Evolutionary conservation across 2,113 vertebrate species (phyloP).

Genomic region (Ancistrus triradiatus): DNA sequence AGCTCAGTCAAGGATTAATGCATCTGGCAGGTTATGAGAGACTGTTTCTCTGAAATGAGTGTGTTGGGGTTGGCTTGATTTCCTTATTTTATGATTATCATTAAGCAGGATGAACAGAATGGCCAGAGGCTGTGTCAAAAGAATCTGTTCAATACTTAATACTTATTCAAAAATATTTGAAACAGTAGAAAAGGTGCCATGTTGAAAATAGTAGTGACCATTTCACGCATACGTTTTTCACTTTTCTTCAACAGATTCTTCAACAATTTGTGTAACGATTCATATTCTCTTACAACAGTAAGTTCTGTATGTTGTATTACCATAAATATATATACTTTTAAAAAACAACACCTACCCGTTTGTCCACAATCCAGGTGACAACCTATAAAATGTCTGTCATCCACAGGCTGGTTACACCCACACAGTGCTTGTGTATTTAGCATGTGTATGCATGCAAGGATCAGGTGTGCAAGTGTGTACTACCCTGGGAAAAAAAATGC

Average conservation of each 20-base stretch:
- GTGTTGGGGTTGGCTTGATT: neutral
- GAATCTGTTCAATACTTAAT: too few relatives aligned
- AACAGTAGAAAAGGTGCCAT: too few relatives aligned
- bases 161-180: too few relatives aligned
- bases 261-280: too few relatives aligned
- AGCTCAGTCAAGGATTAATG: neutral
- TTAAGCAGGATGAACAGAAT: slow-evolving; percentile 15
- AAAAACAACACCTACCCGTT: slow-evolving; percentile 4
- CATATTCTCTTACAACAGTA: too few relatives aligned
- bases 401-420: slow-evolving; percentile 6
- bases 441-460: too few relatives aligned
- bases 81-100: slow-evolving; percentile 9
- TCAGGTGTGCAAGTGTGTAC: too few relatives aligned
- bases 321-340: neutral
- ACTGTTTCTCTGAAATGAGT: neutral
- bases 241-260: too few relatives aligned
- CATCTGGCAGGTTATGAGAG: neutral
- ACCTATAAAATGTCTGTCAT: slow-evolving; percentile 27
- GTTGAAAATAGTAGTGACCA: too few relatives aligned
- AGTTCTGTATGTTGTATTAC: too few relatives aligned
- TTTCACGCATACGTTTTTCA: too few relatives aligned
- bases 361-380: slow-evolving; percentile 37
- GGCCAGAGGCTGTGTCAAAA: neutral
- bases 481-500: too few relatives aligned
- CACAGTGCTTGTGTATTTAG: slow-evolving; percentile 13